Conservation (phyloP, 2,797 vertebrate species). For the Xerus rutilus region DNA sequence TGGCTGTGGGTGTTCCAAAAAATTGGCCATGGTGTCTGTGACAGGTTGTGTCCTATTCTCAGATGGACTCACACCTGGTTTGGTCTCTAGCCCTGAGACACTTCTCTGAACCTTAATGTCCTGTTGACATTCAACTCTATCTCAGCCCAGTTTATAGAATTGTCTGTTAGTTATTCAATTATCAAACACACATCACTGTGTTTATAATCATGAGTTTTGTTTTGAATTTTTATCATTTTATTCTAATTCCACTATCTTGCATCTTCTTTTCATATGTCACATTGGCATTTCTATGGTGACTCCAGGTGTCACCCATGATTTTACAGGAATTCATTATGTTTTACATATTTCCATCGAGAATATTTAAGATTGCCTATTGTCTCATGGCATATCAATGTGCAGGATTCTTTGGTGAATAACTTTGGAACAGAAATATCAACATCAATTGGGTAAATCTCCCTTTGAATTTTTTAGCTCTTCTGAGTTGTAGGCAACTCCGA, state of each 20-base stretch:
- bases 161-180: background rate
- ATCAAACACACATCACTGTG: conserved; percentile 55
- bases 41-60: background rate
- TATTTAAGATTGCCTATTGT: conserved; percentile 75
- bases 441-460: background rate
- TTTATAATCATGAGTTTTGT: conserved; percentile 71
- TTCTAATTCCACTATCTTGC: conserved; percentile 49
- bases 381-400: background rate
- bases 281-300: conserved; percentile 72
- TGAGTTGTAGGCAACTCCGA: conserved; percentile 6
- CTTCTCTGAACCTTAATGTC: background rate
- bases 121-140: background rate
- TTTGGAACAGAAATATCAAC: background rate
- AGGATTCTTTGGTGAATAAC: conserved; percentile 42
- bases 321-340: conserved; percentile 60
- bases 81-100: background rate
- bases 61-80: too few species aligned
- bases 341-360: conserved; percentile 50
- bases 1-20: too few species aligned
- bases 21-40: background rate
- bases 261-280: conserved; percentile 44
- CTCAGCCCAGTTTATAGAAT: background rate
- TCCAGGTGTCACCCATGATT: conserved; percentile 72
- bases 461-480: conserved; percentile 23
- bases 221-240: conserved; percentile 63